Evolutionary conservation across 2,888 invertebrate species (phyloP), one percentile per base, ranked within the genome.

Genomic region (Aphodius sticticus): DNA sequence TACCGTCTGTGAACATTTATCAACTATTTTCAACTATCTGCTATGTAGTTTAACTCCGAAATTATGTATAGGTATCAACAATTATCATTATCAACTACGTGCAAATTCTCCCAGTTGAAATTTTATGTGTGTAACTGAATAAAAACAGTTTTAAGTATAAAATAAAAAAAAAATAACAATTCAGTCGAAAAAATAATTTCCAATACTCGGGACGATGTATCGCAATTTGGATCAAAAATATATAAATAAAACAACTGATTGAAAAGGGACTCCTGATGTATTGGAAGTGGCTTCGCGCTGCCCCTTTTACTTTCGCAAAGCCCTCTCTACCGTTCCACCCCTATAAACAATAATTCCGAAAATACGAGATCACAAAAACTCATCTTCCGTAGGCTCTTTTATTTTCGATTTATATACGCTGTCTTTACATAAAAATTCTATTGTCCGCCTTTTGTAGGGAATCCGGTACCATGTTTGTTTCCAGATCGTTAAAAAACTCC

Each of bases 371-470:
- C 7, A 53, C 53, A 53, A 53, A 53, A 53, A 53, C 53, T 53
- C 53, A 53, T 53, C 53, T 53, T 12, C 12, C 53, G 53, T 12
- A 9, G 9, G 53, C 53, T 26, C 26, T 53, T 53, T 53, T 53
- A 53, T 53, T 53, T 53, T 53, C 53, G 53, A 53, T 53, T 53
- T 53, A 53, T 53, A 53, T 53, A 53, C 53, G 53, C 7, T 53
- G 53, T 53, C 53, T 53, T 53, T 53, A 53, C 53, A 53, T 53
- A 53, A 53, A 53, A 53, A 53, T 53, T 53, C 53, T 53, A 53
- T 53, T 53, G 53, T 53, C 53, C 53, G 7, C 53, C 53, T 12
- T 53, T 53, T 5, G 53, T 53, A 53, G 12, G 3, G 53, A 53
- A 53, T 53, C 53, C 53, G 7, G 53, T 53, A 53, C 4, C 53